phyloP scores from a whole-genome alignment of 2,888 invertebrate species.

The Himalopsyche anomala region DNA sequence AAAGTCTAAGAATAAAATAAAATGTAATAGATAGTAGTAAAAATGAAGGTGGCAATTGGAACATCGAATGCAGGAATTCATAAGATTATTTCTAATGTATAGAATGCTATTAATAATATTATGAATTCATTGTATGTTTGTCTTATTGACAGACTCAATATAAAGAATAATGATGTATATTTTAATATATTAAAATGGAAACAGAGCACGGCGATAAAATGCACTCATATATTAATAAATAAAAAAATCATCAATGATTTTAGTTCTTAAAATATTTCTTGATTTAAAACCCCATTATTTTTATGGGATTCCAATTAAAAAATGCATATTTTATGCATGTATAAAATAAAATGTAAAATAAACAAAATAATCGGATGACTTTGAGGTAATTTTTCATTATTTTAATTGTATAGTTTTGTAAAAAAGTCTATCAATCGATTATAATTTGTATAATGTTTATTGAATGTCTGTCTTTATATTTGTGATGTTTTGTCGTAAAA shows the following conservation, averaged over 20 bases:
- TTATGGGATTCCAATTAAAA: neutral
- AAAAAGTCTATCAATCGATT: constrained; percentile 28
- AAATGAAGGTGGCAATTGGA: neutral
- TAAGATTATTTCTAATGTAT: too few species aligned
- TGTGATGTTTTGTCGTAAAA: constrained; percentile 59
- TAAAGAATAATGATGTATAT: constrained; percentile 7
- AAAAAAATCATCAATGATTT: constrained; percentile 13
- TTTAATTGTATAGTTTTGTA: constrained; percentile 37
- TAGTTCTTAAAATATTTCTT: constrained; percentile 7
- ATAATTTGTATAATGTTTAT: neutral
- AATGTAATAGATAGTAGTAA: constrained; percentile 24
- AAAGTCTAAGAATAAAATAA: neutral
- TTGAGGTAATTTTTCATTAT: neutral
- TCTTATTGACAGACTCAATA: neutral
- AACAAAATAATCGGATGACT: neutral
- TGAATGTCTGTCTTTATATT: constrained; percentile 44
- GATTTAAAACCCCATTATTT: neutral
- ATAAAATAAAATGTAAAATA: constrained; percentile 11
- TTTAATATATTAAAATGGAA: constrained; percentile 15
- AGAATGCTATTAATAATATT: too few species aligned
- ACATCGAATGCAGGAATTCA: too few species aligned
- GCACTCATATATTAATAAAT: constrained; percentile 13
- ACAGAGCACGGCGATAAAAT: constrained; percentile 35
- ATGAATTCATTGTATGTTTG: too few species aligned
- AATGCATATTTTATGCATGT: neutral